Base-by-base conservation (phyloP, 2,888 invertebrate genomes). In the Tromatobia lineatoria region DNA sequence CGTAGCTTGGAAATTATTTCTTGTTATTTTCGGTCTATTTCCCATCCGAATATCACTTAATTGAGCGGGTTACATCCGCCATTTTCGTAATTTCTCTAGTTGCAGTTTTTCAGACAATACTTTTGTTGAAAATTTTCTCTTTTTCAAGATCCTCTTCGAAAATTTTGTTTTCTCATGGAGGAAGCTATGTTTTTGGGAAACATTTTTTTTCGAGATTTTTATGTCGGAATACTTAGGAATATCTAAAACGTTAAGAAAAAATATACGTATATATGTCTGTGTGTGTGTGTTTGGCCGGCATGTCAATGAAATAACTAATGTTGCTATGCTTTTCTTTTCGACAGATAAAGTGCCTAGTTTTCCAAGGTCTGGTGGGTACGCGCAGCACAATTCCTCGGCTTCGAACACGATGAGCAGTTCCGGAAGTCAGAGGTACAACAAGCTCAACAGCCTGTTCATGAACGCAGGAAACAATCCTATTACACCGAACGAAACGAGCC, bases 381-480 rank as follows among this genome's bases (percentile, higher is more conserved):
- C 91, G 34, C 93, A 93, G 86, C 93, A 93, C 86, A 93, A 91
- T 85, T 93, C 92, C 25, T 93, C 93, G 69, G 90, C 91, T 18
- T 92, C 93, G 64, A 93, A 93, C 80, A 93, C 94, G 38, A 92
- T 93, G 90, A 92, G 92, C 85, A 93, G 92, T 85, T 92, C 93
- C 15, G 91, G 92, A 67, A 93, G 93, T 82, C 93, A 94, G 85
- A 90, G 93, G 88, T 93, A 93, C 88, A 93, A 93, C 85, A 93
- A 93, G 81, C 88, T 93, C 80, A 93, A 92, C 88, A 93, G 91
- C 74, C 88, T 92, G 66, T 92, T 93, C 79, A 87, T 90, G 80
- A 88, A 88, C 34, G 42, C 85, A 11, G 89, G 88, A 29, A 90
- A 89, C 82, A 93, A 91, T 85, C 88, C 90, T 50, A 91, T 88